These are phyloP conservation scores for Atractosteus spatula DNA, from an alignment of 2,113 vertebrate genomes.

Conservation along the genomic window DNA sequence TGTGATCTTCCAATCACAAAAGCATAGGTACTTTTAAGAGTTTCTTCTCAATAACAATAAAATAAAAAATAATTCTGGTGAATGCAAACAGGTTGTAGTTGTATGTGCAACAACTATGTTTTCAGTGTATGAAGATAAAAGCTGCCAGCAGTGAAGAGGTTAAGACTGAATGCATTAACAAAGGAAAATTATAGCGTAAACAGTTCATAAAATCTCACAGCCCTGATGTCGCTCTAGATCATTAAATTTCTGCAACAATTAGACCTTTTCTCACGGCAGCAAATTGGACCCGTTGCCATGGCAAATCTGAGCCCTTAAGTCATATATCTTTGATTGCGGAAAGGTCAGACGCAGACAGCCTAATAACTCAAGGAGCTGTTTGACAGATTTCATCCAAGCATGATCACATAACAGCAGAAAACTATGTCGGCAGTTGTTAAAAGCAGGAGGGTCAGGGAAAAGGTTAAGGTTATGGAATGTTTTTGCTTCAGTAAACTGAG, in stretches of 20 bases:
- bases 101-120: background rate
- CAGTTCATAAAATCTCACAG: constrained; percentile 99
- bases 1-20: too few relatives aligned
- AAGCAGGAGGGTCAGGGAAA: constrained; percentile 95
- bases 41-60: too few relatives aligned
- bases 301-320: constrained; percentile 99
- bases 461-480: constrained; percentile 99
- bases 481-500: constrained; percentile 96
- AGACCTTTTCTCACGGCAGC: constrained; percentile 99
- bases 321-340: constrained; percentile 99
- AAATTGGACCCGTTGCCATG: constrained; percentile 99
- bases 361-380: constrained; percentile 99
- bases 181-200: constrained; percentile 99
- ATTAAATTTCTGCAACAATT: constrained; percentile 99
- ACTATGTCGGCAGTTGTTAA: constrained; percentile 99
- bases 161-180: constrained; percentile 98
- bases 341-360: constrained; percentile 99
- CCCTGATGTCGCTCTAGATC: constrained; percentile 99
- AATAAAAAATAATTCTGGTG: background rate
- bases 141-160: constrained; percentile 63
- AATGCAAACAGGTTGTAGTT: constrained; percentile 62
- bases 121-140: constrained; percentile 7
- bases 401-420: constrained; percentile 99
- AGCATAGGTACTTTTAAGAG: too few relatives aligned
- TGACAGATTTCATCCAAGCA: constrained; percentile 99